A percentile compares a stretch with the other conserved stretches of the same genome.
Evolutionary conservation across 2,113 vertebrate genomes (phyloP).

Genomic region (Lutjanus erythropterus): DNA sequence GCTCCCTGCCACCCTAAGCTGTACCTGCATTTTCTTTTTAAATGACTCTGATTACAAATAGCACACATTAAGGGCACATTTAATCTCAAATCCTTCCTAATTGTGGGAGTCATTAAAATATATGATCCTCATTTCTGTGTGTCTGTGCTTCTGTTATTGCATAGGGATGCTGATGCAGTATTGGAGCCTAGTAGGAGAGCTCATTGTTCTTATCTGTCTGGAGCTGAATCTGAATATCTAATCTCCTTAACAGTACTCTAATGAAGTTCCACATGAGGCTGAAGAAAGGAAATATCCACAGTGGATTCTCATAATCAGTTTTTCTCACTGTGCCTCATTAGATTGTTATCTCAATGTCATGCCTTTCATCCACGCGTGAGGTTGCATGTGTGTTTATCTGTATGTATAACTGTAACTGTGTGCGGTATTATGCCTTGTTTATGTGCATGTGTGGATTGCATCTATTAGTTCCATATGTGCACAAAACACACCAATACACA

Average conservation of each 20-base stretch:
- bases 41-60: constrained; percentile 45
- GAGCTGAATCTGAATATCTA: constrained; percentile 47
- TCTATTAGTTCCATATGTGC: background rate
- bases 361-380: constrained; percentile 27
- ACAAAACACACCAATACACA: background rate
- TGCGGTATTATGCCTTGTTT: background rate
- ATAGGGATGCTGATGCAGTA: constrained; percentile 24
- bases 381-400: background rate
- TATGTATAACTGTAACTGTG: background rate
- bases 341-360: constrained; percentile 44
- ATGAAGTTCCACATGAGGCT: constrained; percentile 56
- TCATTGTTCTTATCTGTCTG: constrained; percentile 50
- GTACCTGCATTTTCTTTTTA: constrained; percentile 11
- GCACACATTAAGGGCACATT: constrained; percentile 19
- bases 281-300: constrained; percentile 49
- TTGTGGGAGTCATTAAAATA: constrained; percentile 35
- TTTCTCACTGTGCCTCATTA: constrained; percentile 57
- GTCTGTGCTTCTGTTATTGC: background rate
- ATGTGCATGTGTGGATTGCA: background rate
- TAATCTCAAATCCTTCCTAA: constrained; percentile 40
- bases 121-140: background rate
- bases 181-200: constrained; percentile 26
- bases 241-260: constrained; percentile 54
- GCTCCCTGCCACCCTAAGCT: background rate
- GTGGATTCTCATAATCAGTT: constrained; percentile 43